A percentile compares a stretch with the other conserved stretches of the same genome.
Evolutionary conservation across 2,888 invertebrate genomes (phyloP).

Genomic region (Dolomedes plantarius): DNA sequence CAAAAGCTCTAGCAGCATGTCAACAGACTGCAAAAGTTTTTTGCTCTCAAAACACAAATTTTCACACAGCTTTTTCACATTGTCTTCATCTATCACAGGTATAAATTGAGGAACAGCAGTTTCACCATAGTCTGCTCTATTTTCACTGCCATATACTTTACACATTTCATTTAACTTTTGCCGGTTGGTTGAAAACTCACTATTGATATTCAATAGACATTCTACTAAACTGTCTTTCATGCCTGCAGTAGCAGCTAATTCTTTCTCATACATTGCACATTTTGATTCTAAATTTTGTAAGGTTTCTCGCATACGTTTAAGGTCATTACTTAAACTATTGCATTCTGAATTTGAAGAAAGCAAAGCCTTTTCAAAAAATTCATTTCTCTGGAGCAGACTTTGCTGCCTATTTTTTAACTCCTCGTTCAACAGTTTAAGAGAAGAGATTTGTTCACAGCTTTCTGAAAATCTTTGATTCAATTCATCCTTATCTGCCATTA

Average conservation of each 20-base stretch:
- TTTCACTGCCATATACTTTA: neutral
- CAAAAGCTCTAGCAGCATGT: neutral
- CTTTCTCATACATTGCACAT: neutral
- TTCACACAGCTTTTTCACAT: neutral
- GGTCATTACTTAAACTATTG: conserved; percentile 11
- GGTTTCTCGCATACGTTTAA: neutral
- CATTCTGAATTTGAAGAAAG: conserved; percentile 6
- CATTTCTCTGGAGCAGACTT: conserved; percentile 16
- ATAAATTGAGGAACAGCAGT: neutral
- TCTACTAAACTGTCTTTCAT: conserved; percentile 15
- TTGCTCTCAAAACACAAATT: neutral
- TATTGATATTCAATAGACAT: conserved; percentile 4
- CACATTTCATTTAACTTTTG: conserved; percentile 7
- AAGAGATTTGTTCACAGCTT: neutral
- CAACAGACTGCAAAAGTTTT: conserved; percentile 19
- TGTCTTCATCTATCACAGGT: neutral
- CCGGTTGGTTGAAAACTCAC: neutral
- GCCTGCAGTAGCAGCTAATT: neutral
- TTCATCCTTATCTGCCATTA: neutral
- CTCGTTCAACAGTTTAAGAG: neutral
- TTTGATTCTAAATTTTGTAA: conserved; percentile 26
- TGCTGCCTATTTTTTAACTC: neutral
- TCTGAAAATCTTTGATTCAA: conserved; percentile 1
- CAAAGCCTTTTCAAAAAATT: neutral
- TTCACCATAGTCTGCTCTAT: neutral